Evolutionary conservation across 2,113 vertebrate genomes (phyloP).

Genomic region (Diadophis punctatus): DNA sequence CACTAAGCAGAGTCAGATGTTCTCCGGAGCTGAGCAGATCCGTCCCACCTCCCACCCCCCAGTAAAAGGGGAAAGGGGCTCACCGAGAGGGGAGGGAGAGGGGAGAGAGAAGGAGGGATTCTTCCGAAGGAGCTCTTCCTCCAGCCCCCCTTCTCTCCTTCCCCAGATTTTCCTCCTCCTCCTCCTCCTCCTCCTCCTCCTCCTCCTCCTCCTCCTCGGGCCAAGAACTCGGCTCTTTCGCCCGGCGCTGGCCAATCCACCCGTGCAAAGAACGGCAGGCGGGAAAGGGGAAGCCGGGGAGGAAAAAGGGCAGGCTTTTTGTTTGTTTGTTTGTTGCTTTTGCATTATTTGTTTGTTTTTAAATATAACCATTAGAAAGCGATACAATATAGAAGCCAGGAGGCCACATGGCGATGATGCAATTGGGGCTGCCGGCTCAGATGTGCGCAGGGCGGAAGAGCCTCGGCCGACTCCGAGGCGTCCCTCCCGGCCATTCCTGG

Average conservation of each 20-base stretch:
- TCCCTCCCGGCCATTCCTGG: conserved; percentile 7
- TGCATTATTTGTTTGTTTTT: neutral
- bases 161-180: neutral
- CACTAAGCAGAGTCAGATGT: conserved; percentile 90
- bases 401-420: conserved; percentile 70
- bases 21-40: conserved; percentile 82
- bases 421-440: conserved; percentile 65
- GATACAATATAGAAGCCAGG: conserved; percentile 20
- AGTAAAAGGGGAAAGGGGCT: conserved; percentile 65
- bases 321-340: neutral
- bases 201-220: neutral
- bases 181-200: neutral
- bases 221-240: neutral
- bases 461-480: conserved; percentile 13
- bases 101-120: neutral
- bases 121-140: neutral
- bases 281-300: conserved; percentile 44
- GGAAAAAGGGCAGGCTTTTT: neutral
- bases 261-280: conserved; percentile 72
- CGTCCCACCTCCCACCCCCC: conserved; percentile 63
- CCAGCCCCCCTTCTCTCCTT: neutral
- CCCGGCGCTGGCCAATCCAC: conserved; percentile 61
- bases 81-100: neutral
- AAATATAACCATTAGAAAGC: neutral
- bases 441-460: conserved; percentile 38